Conservation (phyloP, 2,797 vertebrate genomes). For the Benthosema pterotum region DNA sequence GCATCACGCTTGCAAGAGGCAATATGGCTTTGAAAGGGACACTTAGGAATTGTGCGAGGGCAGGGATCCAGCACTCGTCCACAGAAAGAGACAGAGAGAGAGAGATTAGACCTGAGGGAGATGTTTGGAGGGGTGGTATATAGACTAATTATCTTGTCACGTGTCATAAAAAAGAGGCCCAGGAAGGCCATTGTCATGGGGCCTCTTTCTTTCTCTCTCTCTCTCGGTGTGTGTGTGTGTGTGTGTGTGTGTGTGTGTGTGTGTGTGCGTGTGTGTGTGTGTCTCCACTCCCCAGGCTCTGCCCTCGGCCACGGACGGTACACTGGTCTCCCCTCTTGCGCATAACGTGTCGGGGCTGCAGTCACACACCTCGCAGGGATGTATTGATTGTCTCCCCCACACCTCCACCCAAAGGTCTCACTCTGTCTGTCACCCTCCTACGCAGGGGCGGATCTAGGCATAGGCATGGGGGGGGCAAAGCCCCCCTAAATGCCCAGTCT, state of each 20-base stretch:
- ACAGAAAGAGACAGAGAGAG: conserved; percentile 36
- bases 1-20: conserved; percentile 38
- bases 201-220: conserved; percentile 3
- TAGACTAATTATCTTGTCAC: conserved; percentile 75
- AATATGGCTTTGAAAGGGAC: conserved; percentile 52
- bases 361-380: conserved; percentile 61
- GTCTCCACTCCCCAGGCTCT: conserved; percentile 54
- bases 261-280: background rate
- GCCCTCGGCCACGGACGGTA: conserved; percentile 31
- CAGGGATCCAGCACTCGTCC: conserved; percentile 23
- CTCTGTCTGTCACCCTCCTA: conserved; percentile 75
- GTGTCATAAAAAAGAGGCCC: conserved; percentile 65
- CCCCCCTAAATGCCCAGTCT: no score
- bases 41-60: conserved; percentile 41
- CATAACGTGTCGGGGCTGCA: conserved; percentile 60
- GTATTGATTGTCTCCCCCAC: conserved; percentile 75
- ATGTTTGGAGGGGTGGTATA: conserved; percentile 55
- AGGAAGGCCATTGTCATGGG: conserved; percentile 43
- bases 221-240: conserved; percentile 11
- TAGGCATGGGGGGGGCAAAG: no score
- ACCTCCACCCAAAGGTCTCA: conserved; percentile 70
- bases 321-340: conserved; percentile 44
- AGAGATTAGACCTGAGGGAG: conserved; percentile 49
- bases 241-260: no score
- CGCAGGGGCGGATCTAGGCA: no score